phyloP scores from a whole-genome alignment of 1,140 invertebrate genomes.

The Melitaea cinxia region DNA sequence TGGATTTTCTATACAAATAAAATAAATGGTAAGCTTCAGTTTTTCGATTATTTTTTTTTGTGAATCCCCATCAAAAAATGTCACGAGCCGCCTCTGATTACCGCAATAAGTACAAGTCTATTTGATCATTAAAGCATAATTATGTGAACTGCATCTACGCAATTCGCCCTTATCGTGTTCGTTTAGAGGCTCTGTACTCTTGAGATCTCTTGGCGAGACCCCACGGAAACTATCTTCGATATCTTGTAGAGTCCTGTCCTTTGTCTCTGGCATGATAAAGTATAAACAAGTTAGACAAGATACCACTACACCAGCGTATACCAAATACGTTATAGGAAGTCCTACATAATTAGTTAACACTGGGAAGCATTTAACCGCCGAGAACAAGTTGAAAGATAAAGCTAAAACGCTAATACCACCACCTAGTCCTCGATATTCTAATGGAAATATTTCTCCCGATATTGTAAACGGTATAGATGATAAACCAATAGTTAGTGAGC shows the following conservation, averaged over 20 bases:
- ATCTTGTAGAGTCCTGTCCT: constrained; percentile 69
- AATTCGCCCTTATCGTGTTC: constrained; percentile 43
- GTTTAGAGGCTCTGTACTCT: constrained; percentile 52
- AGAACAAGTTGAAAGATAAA: constrained; percentile 66
- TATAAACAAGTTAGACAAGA: constrained; percentile 54
- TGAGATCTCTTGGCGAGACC: constrained; percentile 44
- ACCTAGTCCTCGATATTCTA: constrained; percentile 70
- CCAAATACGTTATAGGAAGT: constrained; percentile 57
- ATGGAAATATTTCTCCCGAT: constrained; percentile 72
- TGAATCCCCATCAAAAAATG: too few species aligned
- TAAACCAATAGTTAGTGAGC: constrained; percentile 69
- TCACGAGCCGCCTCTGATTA: too few species aligned
- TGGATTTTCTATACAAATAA: too few species aligned
- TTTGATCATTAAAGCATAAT: constrained; percentile 20
- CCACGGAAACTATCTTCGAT: constrained; percentile 69
- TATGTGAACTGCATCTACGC: constrained; percentile 68
- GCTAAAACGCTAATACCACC: constrained; percentile 64
- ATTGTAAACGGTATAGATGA: constrained; percentile 70
- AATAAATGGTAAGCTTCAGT: too few species aligned
- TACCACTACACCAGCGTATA: constrained; percentile 60
- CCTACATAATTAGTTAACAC: constrained; percentile 55
- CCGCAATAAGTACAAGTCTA: too few species aligned
- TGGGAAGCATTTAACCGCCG: constrained; percentile 70
- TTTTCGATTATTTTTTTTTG: too few species aligned
- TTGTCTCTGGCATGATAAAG: constrained; percentile 71